A percentile compares a stretch with the other conserved stretches of the same genome.
phyloP scores from a whole-genome alignment of 2,888 invertebrate species.

The Salpingus planirostris region DNA sequence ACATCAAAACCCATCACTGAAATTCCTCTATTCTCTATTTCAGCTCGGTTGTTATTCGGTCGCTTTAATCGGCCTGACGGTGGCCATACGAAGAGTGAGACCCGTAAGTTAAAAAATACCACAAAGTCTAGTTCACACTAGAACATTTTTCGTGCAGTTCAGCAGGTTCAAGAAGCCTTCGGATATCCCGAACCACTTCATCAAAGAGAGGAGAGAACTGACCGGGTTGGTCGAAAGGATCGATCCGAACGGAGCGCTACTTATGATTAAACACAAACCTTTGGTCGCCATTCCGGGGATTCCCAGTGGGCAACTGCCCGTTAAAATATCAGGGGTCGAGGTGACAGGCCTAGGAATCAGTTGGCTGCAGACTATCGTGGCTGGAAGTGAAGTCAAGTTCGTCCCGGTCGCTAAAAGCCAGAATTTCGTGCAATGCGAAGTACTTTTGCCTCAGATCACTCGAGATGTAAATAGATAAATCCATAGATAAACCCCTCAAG shows the following conservation, averaged over 20 bases:
- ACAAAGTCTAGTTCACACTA: not conserved
- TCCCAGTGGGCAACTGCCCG: conserved; percentile 39
- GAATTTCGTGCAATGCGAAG: conserved; percentile 42
- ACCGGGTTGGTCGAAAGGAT: conserved; percentile 38
- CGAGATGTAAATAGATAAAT: conserved; percentile 21
- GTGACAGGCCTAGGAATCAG: conserved; percentile 43
- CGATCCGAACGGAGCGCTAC: conserved; percentile 35
- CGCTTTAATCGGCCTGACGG: conserved; percentile 42
- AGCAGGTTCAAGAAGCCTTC: conserved; percentile 37
- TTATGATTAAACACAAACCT: conserved; percentile 41
- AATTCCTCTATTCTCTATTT: conserved; percentile 17
- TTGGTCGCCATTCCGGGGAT: conserved; percentile 29
- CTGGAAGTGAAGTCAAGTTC: conserved; percentile 38
- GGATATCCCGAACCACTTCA: conserved; percentile 39
- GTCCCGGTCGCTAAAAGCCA: conserved; percentile 38
- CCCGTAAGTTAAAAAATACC: conserved; percentile 42
- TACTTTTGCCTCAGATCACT: conserved; percentile 33
- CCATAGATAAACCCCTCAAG: too few relatives aligned
- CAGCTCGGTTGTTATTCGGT: conserved; percentile 48
- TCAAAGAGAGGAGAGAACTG: conserved; percentile 35
- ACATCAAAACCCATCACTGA: conserved; percentile 2
- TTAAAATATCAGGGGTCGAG: conserved; percentile 46
- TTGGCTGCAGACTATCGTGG: conserved; percentile 42
- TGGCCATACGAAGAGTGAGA: conserved; percentile 45
- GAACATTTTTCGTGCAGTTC: conserved; percentile 30